Base-by-base conservation (phyloP, 2,113 vertebrate species). In the Caranx melampygus region DNA sequence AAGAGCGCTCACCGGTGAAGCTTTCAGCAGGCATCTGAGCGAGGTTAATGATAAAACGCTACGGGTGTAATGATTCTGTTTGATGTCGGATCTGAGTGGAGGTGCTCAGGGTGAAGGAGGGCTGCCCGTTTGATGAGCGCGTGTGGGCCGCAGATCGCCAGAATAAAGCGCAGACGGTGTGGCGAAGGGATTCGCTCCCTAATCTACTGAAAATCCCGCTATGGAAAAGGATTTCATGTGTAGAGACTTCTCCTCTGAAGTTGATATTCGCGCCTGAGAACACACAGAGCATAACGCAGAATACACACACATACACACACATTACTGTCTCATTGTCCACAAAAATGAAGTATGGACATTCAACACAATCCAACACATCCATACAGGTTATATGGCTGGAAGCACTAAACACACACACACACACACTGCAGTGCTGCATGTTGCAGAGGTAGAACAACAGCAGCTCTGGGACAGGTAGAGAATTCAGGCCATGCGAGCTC, bases 391-490 rank as follows among this genome's bases (percentile, higher is more conserved):
- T 18, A 52, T 9, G 61, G 12, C 62, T 57, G 45, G 75, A 51
- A 45, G 66, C 57, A 44, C 55, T 64, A 11, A 33, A 74, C 12
- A 52, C n/a, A 69, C 61, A 64, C 67, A 73, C 44, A 64, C 65
- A 61, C 54, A 78, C 58, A 61, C 80, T 82, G 86, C 86, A 88
- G 91, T 90, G 85, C 89, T 92, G 94, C 93, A 92, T 92, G 94
- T 93, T 89, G 88, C 92, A 91, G 94, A 90, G 91, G 82, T 90
- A 91, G 93, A 93, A 81, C 37, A 4, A 0, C 83, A 77, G 82
- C 80, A 87, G 71, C 71, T 88, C 72, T 72, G 66, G 84, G 78
- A 83, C 79, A 75, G 65, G 74, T 72, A 61, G 75, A 81, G 82
- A 90, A 92, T 91, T 83, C 88, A 89, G 89, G 92, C 79, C 92